Percentiles rank a stretch among this genome's conserved stretches.
These are phyloP conservation scores for Isurus oxyrinchus DNA, from an alignment of 2,113 vertebrate species.

Conservation along the genomic window DNA sequence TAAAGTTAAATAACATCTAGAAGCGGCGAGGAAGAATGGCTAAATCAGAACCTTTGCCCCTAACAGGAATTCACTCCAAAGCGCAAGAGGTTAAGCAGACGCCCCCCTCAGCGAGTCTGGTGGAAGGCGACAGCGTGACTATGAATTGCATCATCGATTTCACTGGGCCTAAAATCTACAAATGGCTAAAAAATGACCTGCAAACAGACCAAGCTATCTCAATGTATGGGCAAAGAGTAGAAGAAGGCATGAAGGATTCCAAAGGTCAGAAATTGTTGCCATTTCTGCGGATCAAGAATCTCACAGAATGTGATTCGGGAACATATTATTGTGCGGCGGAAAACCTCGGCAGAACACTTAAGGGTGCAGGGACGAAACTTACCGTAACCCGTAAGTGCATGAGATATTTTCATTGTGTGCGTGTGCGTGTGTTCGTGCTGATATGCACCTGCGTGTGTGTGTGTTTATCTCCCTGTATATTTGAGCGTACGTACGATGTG, in stretches of 20 bases:
- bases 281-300: not conserved
- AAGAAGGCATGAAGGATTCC: rapidly evolving
- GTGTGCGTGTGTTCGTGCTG: not conserved
- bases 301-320: not conserved
- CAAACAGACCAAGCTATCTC: rapidly evolving
- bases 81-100: not conserved
- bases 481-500: not conserved
- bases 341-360: rapidly evolving
- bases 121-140: not conserved
- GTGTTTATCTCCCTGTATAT: not conserved
- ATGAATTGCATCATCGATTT: not conserved
- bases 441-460: not conserved
- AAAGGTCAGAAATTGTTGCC: not conserved
- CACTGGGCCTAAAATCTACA: not conserved
- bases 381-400: not conserved
- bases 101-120: not conserved
- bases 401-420: not conserved
- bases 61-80: not conserved
- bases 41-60: not conserved
- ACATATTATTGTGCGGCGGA: not conserved
- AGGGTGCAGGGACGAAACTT: not conserved
- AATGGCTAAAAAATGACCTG: not conserved
- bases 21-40: not conserved
- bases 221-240: not conserved
- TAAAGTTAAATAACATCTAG: not conserved